Conservation (phyloP, 2,888 invertebrate species). For the Seladonia tumulorum region DNA sequence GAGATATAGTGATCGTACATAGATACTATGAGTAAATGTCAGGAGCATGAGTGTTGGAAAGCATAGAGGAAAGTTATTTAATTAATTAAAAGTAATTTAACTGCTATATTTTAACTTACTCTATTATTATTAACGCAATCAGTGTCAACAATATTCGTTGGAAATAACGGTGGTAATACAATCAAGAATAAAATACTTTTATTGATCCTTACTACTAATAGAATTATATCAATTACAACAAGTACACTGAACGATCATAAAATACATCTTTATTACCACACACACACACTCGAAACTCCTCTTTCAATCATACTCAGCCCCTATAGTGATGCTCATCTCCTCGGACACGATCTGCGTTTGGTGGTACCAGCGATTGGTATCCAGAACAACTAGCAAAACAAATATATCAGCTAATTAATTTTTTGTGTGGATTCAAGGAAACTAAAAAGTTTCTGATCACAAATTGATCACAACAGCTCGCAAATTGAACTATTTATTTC, state of each 20-base stretch:
- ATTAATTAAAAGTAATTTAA: no score
- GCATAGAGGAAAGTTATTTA: not conserved
- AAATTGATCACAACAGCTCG: no score
- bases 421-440: not conserved
- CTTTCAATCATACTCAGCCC: conserved; percentile 95
- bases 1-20: no score
- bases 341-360: conserved; percentile 94
- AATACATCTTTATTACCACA: not conserved
- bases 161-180: not conserved
- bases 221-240: not conserved
- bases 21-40: no score
- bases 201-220: not conserved
- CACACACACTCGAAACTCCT: not conserved
- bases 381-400: conserved; percentile 91
- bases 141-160: not conserved
- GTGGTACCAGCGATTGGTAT: conserved; percentile 98
- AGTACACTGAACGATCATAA: not conserved
- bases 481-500: no score
- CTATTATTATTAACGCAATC: not conserved
- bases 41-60: no score
- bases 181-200: not conserved
- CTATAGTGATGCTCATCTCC: conserved; percentile 97
- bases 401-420: not conserved
- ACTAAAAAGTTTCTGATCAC: not conserved
- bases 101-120: not conserved